Conservation (phyloP, 2,113 vertebrate genomes). For the Dasyprocta punctata region DNA sequence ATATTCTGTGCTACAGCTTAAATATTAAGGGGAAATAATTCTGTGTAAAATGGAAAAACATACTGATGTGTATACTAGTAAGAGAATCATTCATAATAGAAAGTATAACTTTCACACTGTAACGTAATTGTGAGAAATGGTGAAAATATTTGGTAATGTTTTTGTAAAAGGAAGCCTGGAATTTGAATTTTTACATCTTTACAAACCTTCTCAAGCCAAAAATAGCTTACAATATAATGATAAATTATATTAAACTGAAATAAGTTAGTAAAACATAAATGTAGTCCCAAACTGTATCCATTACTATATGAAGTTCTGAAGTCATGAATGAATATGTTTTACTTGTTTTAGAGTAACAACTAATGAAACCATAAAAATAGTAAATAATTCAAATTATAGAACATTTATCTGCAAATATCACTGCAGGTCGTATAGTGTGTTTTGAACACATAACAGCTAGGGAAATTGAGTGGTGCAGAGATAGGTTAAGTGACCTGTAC, state of each 20-base stretch:
- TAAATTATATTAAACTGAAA: neutral
- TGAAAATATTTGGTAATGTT: neutral
- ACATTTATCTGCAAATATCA: neutral
- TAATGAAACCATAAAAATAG: neutral
- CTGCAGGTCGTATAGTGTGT: neutral
- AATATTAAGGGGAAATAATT: neutral
- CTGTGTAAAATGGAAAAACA: neutral
- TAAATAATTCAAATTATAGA: neutral
- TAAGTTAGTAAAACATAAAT: neutral
- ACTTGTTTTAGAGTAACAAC: neutral
- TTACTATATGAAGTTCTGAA: neutral
- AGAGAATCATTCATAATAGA: neutral
- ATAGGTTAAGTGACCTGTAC: neutral
- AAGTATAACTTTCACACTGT: neutral
- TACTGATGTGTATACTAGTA: fast-evolving
- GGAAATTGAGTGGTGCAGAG: neutral
- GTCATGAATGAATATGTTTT: neutral
- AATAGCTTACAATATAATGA: neutral
- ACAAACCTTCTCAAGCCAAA: neutral
- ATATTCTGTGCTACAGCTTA: neutral
- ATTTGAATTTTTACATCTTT: neutral
- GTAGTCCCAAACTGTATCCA: neutral
- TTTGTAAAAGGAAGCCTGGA: neutral
- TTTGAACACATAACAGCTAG: neutral
- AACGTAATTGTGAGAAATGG: neutral